Conservation (phyloP, 2,888 invertebrate genomes). For the Thecophora atra region DNA sequence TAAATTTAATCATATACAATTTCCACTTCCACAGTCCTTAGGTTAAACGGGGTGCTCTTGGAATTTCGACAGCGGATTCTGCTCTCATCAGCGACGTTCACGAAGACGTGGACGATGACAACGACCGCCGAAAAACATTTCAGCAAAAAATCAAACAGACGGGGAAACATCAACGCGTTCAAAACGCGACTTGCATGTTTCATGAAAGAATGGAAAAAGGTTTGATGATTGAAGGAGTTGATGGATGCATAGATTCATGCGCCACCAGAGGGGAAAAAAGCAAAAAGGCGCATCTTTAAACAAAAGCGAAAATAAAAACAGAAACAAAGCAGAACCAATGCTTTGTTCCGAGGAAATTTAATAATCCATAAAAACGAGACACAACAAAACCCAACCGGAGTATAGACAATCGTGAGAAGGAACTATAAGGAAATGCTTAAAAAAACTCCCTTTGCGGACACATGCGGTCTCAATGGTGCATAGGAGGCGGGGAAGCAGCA, state of each 20-base stretch:
- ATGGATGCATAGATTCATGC: not conserved
- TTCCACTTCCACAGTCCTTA: not conserved
- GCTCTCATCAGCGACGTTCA: not conserved
- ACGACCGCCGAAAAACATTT: constrained; percentile 15
- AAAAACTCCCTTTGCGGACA: no score
- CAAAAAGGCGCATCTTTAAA: not conserved
- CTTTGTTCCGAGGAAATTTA: not conserved
- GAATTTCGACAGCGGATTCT: not conserved
- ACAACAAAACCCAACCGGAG: not conserved
- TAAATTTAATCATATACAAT: not conserved
- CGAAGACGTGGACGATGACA: not conserved
- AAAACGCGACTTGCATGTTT: constrained; percentile 22
- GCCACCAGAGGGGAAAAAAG: no score
- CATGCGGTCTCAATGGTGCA: no score
- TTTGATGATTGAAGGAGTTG: not conserved
- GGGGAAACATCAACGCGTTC: constrained; percentile 23
- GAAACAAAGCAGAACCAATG: not conserved
- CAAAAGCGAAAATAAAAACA: constrained; percentile 2
- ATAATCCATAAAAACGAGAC: not conserved
- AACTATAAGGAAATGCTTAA: no score
- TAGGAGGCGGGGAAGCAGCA: no score
- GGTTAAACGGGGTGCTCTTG: not conserved
- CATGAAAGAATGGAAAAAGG: constrained; percentile 9
- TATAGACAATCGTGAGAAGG: no score
- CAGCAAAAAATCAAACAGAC: constrained; percentile 9